phyloP scores from a whole-genome alignment of 1,140 invertebrate species.

The Potamilus streckersoni region DNA sequence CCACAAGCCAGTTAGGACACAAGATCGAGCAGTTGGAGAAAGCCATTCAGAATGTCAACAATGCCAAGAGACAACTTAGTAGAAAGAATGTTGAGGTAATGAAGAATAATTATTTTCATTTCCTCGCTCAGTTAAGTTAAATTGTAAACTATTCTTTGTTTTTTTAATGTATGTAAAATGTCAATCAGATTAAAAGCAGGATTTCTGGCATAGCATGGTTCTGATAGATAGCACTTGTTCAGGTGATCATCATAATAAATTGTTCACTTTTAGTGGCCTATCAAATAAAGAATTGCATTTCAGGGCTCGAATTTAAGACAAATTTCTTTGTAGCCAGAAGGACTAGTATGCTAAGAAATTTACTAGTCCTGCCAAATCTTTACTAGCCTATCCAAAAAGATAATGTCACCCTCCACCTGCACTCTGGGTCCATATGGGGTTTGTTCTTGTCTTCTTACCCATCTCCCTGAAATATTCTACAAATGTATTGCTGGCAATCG shows the following conservation, averaged over 20 bases:
- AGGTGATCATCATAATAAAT: not conserved
- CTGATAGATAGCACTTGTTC: not conserved
- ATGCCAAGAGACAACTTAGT: constrained; percentile 25
- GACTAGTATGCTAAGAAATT: no score
- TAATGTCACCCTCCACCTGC: no score
- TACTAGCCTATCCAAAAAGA: no score
- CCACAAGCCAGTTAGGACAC: not conserved
- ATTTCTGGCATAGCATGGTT: not conserved
- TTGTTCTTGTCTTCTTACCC: no score
- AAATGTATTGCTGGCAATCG: no score
- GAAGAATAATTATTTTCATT: not conserved
- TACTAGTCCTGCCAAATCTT: no score
- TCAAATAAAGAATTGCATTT: no score
- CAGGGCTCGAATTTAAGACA: no score
- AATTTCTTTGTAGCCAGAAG: no score
- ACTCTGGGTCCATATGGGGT: no score
- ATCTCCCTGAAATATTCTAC: no score
- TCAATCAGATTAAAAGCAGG: not conserved
- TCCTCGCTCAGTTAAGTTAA: not conserved
- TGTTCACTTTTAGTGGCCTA: not conserved
- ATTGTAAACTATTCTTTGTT: not conserved
- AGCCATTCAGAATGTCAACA: constrained; percentile 14
- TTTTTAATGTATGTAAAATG: not conserved
- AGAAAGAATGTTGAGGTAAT: constrained; percentile 29
- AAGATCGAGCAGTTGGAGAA: constrained; percentile 13